Percentiles rank a stretch among this genome's conserved stretches.
Evolutionary conservation across 2,888 invertebrate species (phyloP).

Genomic region (Hypomecis punctinalis): DNA sequence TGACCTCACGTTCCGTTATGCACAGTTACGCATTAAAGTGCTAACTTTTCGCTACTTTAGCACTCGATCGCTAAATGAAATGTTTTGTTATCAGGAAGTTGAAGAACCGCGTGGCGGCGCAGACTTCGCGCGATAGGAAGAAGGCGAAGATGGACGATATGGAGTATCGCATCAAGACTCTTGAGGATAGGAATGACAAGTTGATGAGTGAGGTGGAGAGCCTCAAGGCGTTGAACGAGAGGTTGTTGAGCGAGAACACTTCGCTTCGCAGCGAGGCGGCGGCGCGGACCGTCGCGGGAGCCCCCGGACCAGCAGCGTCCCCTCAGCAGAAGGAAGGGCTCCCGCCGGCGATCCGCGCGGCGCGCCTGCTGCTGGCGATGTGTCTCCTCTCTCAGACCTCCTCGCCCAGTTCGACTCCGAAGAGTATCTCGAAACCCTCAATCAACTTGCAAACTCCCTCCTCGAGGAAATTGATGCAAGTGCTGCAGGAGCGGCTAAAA

Average conservation of each 20-base stretch:
- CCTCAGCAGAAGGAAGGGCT: conserved; percentile 98
- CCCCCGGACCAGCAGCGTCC: conserved; percentile 92
- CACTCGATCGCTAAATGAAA: conserved; percentile 14
- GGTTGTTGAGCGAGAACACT: conserved; percentile 87
- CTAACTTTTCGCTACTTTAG: conserved; percentile 11
- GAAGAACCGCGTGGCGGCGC: conserved; percentile 98
- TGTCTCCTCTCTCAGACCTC: conserved; percentile 94
- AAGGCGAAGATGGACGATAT: conserved; percentile 97
- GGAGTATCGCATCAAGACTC: conserved; percentile 88
- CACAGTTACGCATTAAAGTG: conserved; percentile 42
- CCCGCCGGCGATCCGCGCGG: conserved; percentile 89
- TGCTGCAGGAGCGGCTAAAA: conserved; percentile 87
- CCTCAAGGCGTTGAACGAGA: conserved; percentile 88
- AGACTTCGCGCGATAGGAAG: conserved; percentile 98
- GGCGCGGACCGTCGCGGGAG: conserved; percentile 88
- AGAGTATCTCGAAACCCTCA: conserved; percentile 89
- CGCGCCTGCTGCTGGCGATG: conserved; percentile 90
- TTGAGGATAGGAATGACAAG: conserved; percentile 87
- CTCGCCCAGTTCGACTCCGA: conserved; percentile 91
- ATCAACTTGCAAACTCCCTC: conserved; percentile 93
- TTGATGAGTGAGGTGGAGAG: conserved; percentile 88
- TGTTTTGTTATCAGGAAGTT: conserved; percentile 88
- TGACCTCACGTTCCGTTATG: conserved; percentile 47
- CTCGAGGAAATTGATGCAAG: conserved; percentile 91
- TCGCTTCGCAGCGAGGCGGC: conserved; percentile 84